Evolutionary conservation across 2,113 vertebrate genomes (phyloP).

Genomic region (Barbus barbus): DNA sequence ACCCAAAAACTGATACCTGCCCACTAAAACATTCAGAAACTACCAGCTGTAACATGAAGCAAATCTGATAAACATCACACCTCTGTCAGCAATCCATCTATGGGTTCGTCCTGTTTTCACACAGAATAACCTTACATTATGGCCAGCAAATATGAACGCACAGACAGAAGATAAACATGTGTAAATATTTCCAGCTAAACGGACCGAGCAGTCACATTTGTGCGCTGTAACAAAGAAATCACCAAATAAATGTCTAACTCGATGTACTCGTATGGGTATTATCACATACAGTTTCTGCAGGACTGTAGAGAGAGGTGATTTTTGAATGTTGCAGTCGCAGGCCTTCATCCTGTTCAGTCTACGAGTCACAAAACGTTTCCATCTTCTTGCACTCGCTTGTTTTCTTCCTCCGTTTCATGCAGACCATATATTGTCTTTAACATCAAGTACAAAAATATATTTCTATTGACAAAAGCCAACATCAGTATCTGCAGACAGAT

Average conservation of each 20-base stretch:
- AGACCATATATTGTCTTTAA: slow-evolving; percentile 47
- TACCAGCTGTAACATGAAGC: slow-evolving; percentile 65
- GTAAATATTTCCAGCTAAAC: background rate
- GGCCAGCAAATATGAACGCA: background rate
- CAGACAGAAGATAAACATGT: background rate
- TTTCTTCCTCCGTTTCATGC: background rate
- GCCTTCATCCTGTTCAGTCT: background rate
- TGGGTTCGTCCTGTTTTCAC: slow-evolving; percentile 43
- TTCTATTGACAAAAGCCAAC: slow-evolving; percentile 72
- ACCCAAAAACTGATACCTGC: slow-evolving; percentile 60
- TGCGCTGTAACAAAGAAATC: background rate
- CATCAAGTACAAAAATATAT: slow-evolving; percentile 80
- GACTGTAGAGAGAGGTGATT: no score
- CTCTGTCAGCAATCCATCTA: slow-evolving; percentile 57
- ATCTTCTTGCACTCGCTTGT: background rate
- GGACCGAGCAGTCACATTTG: background rate
- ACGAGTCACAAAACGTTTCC: background rate
- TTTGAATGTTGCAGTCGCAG: background rate
- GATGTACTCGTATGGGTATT: background rate
- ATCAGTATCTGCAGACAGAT: slow-evolving; percentile 54
- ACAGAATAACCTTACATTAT: background rate
- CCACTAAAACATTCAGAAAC: slow-evolving; percentile 64
- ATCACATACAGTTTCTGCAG: background rate
- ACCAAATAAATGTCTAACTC: background rate
- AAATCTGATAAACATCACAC: slow-evolving; percentile 53